Percentiles rank a stretch among this genome's conserved stretches.
These are phyloP conservation scores for Herpetotheres cachinnans DNA, from an alignment of 2,113 vertebrate species.

Conservation along the genomic window DNA sequence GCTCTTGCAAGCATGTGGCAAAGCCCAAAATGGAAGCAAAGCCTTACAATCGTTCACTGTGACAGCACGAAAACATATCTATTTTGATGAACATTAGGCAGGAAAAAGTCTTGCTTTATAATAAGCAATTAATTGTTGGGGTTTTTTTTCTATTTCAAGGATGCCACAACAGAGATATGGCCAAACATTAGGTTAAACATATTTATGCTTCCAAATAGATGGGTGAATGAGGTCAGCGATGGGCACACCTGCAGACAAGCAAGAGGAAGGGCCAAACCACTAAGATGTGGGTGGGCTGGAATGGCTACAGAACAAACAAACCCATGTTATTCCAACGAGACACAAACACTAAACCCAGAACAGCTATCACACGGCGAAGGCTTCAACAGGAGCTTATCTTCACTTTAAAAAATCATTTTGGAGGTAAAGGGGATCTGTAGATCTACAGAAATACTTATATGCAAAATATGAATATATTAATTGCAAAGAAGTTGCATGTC, in stretches of 20 bases:
- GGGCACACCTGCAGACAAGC: conserved; percentile 72
- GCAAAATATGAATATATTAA: background rate
- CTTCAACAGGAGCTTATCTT: background rate
- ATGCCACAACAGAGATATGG: background rate
- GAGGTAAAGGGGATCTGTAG: background rate
- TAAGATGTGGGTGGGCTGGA: conserved; percentile 64
- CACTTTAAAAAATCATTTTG: background rate
- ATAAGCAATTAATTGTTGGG: background rate
- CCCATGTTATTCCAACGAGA: conserved; percentile 22
- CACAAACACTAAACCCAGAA: conserved; percentile 47
- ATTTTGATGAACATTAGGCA: background rate
- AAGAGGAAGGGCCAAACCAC: conserved; percentile 68
- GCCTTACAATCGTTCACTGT: background rate
- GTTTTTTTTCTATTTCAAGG: background rate
- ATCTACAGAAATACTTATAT: background rate
- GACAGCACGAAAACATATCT: background rate
- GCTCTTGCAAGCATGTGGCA: background rate
- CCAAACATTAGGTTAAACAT: conserved; percentile 19
- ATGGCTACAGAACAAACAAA: conserved; percentile 61
- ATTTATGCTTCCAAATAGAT: conserved; percentile 62
- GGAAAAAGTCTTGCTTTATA: background rate
- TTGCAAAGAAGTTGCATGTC: background rate
- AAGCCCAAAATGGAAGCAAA: background rate
- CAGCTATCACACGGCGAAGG: background rate
- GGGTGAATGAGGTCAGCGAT: conserved; percentile 53